phyloP scores from a whole-genome alignment of 2,797 vertebrate species.

The Varecia variegata region DNA sequence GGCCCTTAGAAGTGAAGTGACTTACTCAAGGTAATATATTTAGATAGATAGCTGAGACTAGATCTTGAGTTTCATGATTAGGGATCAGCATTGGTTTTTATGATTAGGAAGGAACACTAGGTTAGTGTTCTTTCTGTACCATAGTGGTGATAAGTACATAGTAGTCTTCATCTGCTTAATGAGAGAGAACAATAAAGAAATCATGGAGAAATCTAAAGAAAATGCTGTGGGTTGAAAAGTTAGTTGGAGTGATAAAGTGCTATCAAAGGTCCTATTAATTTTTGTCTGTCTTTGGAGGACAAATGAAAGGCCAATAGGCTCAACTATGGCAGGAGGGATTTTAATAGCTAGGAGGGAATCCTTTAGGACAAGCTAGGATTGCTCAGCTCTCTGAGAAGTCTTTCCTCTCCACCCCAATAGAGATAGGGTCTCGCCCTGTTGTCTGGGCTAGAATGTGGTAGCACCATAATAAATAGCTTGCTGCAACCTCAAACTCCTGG shows the following conservation, averaged over 20 bases:
- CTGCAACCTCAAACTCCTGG: neutral
- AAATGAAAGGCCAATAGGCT: neutral
- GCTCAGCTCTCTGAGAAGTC: neutral
- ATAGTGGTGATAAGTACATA: neutral
- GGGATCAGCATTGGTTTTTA: neutral
- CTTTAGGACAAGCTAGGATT: neutral
- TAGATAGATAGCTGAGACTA: neutral
- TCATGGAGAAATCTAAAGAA: neutral
- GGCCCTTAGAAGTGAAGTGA: neutral
- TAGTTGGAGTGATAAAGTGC: neutral
- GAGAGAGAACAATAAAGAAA: neutral
- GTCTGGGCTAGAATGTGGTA: neutral
- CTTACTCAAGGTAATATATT: neutral
- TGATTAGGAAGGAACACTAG: neutral
- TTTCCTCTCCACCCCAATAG: neutral
- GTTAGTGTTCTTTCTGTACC: neutral
- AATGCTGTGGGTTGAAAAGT: neutral
- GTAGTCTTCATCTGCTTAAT: neutral
- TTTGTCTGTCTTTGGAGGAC: neutral
- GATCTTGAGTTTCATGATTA: conserved; percentile 24
- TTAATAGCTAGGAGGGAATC: neutral
- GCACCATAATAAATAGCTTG: neutral
- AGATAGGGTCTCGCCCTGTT: neutral
- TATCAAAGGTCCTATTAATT: neutral
- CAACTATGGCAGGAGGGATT: neutral